Evolutionary conservation across 2,113 vertebrate species (phyloP).

Genomic region (Hypocryptadius cinnamomeus): DNA sequence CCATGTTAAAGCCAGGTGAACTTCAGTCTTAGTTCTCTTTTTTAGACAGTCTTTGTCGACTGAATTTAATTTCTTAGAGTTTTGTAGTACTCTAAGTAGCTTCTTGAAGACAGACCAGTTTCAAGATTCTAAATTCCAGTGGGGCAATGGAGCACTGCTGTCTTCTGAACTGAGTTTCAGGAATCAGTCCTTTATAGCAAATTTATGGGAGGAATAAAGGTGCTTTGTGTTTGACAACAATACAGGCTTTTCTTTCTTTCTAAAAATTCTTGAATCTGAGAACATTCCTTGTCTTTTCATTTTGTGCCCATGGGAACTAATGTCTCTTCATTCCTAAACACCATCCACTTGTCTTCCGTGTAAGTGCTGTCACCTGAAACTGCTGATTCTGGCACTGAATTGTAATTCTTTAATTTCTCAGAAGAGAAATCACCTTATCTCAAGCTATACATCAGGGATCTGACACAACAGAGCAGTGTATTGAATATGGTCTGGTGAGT

Average conservation of each 20-base stretch:
- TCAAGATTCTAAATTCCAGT: background rate
- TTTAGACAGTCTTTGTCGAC: background rate
- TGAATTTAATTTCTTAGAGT: background rate
- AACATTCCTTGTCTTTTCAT: background rate
- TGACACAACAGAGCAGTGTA: background rate
- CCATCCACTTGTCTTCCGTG: background rate
- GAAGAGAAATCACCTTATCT: background rate
- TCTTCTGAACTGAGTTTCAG: background rate
- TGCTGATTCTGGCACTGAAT: background rate
- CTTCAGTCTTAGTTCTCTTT: background rate
- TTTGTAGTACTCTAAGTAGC: background rate
- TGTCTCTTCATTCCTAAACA: background rate
- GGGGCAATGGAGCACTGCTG: background rate
- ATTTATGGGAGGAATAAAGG: background rate
- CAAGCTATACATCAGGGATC: background rate
- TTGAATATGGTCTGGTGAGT: background rate
- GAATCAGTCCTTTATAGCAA: background rate
- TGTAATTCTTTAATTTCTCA: background rate
- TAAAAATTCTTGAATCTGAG: background rate
- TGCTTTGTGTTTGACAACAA: background rate
- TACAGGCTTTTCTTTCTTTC: background rate
- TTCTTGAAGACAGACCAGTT: background rate
- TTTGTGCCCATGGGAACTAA: background rate
- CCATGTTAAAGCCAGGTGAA: background rate
- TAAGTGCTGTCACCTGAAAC: background rate